Evolutionary conservation across 2,888 invertebrate genomes (phyloP).

Genomic region (Tetragonisca angustula): DNA sequence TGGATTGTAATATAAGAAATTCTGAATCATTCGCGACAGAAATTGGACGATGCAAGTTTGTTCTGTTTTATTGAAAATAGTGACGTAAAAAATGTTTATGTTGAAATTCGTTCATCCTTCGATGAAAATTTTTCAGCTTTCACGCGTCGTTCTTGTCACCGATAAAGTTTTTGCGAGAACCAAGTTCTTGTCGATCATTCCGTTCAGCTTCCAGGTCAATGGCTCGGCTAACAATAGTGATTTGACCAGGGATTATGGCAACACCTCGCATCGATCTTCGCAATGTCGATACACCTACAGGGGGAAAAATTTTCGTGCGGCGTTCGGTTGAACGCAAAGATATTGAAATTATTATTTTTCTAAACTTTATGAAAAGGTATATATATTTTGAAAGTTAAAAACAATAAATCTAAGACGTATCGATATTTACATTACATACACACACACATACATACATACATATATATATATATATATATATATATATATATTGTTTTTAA

Average conservation of each 20-base stretch:
- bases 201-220: conserved; percentile 23
- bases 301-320: neutral
- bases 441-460: too few relatives aligned
- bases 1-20: neutral
- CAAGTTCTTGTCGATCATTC: conserved; percentile 33
- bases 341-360: conserved; percentile 28
- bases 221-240: conserved; percentile 41
- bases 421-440: too few relatives aligned
- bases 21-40: neutral
- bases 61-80: neutral
- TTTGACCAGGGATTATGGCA: conserved; percentile 22
- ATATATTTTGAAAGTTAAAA: too few relatives aligned
- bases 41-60: neutral
- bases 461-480: too few relatives aligned
- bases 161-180: neutral
- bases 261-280: conserved; percentile 8
- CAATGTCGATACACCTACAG: conserved; percentile 17
- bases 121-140: neutral
- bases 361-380: neutral
- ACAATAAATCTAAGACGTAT: too few relatives aligned
- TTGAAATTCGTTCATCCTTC: conserved; percentile 5
- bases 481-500: neutral
- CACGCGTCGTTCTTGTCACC: neutral
- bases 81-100: neutral
- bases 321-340: conserved; percentile 3